A percentile compares a stretch with the other conserved stretches of the same genome.
Conservation (phyloP, 2,797 vertebrate species). For the Platalea minor region DNA sequence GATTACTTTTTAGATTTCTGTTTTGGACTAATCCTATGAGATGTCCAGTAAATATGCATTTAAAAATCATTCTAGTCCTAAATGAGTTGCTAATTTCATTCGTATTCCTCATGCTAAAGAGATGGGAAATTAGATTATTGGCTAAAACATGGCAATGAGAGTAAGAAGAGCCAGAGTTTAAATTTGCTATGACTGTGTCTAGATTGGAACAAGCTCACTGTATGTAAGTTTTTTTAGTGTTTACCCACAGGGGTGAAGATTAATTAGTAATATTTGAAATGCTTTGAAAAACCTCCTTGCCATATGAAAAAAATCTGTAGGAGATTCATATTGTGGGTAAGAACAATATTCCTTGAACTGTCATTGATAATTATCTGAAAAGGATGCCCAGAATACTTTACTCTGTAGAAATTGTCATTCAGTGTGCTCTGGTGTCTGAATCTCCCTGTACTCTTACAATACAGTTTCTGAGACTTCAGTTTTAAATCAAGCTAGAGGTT, state of each 20-base stretch:
- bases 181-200: neutral
- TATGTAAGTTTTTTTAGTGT: neutral
- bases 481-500: neutral
- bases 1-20: neutral
- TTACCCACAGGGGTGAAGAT: neutral
- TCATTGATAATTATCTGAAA: neutral
- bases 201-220: neutral
- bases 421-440: neutral
- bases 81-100: neutral
- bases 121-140: neutral
- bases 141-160: neutral
- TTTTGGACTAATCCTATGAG: neutral
- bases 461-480: neutral
- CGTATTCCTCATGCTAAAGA: neutral
- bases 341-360: neutral
- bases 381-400: neutral
- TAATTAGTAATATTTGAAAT: neutral
- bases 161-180: neutral
- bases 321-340: neutral
- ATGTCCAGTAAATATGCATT: neutral
- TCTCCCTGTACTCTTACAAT: neutral
- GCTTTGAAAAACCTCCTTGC: neutral
- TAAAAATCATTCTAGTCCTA: neutral
- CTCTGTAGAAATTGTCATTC: neutral
- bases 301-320: neutral